These are phyloP conservation scores for Spea bombifrons DNA, from an alignment of 2,113 vertebrate genomes.

Conservation along the genomic window DNA sequence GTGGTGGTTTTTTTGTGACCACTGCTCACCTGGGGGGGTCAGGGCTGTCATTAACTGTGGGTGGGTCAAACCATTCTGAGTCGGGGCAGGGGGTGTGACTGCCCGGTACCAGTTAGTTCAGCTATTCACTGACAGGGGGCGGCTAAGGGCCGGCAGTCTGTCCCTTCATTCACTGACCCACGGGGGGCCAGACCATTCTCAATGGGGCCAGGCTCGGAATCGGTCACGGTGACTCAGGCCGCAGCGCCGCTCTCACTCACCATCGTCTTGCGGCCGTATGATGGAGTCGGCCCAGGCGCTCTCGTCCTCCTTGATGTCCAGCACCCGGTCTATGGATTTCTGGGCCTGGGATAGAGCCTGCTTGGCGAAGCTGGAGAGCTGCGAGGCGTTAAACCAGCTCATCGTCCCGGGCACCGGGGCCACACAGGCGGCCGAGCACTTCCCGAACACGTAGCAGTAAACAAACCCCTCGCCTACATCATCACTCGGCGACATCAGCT, in stretches of 20 bases:
- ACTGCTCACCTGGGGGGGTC: no score
- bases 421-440: neutral
- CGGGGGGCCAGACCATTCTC: no score
- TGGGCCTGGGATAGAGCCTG: conserved; percentile 95
- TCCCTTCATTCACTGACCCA: no score
- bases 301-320: conserved; percentile 92
- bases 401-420: conserved; percentile 56
- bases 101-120: no score
- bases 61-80: no score
- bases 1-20: no score
- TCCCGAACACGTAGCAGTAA: conserved; percentile 44
- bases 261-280: conserved; percentile 69
- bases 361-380: conserved; percentile 94
- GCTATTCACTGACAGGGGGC: no score
- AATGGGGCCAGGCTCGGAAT: no score
- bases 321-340: conserved; percentile 94
- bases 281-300: conserved; percentile 73
- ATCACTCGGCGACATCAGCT: conserved; percentile 1
- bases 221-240: no score
- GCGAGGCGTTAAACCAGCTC: conserved; percentile 98
- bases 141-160: no score
- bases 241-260: conserved; percentile 56
- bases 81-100: no score
- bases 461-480: conserved; percentile 22
- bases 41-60: no score